phyloP scores from a whole-genome alignment of 2,888 invertebrate species.

The Scotopteryx bipunctaria region DNA sequence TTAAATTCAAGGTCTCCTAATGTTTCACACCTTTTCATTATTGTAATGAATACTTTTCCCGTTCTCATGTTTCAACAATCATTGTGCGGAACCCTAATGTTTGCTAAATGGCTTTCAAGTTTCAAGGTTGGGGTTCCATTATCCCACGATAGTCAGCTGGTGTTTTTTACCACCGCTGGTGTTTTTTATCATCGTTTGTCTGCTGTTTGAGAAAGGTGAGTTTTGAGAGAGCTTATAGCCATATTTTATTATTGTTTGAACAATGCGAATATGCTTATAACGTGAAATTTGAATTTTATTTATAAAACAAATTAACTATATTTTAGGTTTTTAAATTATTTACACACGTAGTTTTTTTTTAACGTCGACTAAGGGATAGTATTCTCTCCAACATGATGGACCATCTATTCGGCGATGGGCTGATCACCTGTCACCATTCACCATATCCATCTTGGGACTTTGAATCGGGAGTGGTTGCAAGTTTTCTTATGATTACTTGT shows the following conservation, averaged over 20 bases:
- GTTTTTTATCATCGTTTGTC: slow-evolving; percentile 29
- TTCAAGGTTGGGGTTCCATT: slow-evolving; percentile 47
- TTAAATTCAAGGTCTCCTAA: slow-evolving; percentile 39
- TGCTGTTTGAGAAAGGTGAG: not conserved
- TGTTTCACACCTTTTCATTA: slow-evolving; percentile 49
- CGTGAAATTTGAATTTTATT: no score
- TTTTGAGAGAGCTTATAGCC: not conserved
- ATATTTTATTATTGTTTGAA: not conserved
- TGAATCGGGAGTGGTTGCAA: no score
- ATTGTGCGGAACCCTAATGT: slow-evolving; percentile 50
- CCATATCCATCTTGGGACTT: no score
- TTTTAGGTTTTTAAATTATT: no score
- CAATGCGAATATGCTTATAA: no score
- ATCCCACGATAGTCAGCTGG: slow-evolving; percentile 52
- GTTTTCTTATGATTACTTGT: no score
- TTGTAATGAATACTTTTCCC: slow-evolving; percentile 37
- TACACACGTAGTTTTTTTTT: no score
- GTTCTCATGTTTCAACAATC: slow-evolving; percentile 31
- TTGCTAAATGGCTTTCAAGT: slow-evolving; percentile 52
- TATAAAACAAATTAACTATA: no score
- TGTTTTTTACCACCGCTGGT: slow-evolving; percentile 29
- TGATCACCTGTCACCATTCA: no score
- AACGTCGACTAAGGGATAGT: no score
- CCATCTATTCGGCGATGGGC: no score
- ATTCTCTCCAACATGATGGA: no score